These are phyloP conservation scores for Megalurothrips usitatus DNA, from an alignment of 2,888 invertebrate genomes.

Conservation along the genomic window DNA sequence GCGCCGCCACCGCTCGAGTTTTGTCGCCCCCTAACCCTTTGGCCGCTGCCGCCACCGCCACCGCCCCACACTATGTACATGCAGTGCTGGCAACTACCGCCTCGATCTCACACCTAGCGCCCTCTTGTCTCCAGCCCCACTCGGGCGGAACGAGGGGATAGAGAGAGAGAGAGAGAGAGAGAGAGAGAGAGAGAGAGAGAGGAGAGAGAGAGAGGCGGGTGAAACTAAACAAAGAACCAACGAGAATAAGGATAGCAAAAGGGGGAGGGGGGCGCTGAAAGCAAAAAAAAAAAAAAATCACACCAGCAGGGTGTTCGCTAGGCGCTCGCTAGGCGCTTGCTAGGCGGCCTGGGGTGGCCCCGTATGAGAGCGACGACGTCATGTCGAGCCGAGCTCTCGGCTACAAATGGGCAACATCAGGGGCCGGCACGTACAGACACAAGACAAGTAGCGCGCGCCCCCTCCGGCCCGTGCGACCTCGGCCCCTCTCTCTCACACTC, in stretches of 20 bases:
- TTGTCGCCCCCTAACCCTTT: not conserved
- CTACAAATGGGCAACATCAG: conserved; percentile 21
- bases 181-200: not conserved
- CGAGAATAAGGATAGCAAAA: too few relatives aligned
- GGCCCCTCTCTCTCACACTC: not conserved
- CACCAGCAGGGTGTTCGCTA: too few relatives aligned
- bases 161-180: too few relatives aligned
- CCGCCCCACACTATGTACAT: not conserved
- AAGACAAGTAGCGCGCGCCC: not conserved
- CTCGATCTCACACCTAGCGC: not conserved
- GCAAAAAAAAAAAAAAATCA: not conserved
- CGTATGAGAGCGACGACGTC: not conserved
- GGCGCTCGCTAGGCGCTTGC: not conserved
- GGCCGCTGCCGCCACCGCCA: not conserved
- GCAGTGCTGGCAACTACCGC: not conserved
- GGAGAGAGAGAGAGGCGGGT: not conserved
- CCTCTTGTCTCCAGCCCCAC: too few relatives aligned
- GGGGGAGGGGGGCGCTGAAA: not conserved
- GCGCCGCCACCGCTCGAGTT: not conserved
- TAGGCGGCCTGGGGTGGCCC: not conserved
- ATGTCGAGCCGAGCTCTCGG: not conserved
- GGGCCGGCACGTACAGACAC: not conserved
- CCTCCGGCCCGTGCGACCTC: not conserved
- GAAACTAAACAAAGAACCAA: not conserved
- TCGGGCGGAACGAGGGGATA: too few relatives aligned